A percentile compares a stretch with the other conserved stretches of the same genome.
Conservation (phyloP, 2,797 vertebrate species). For the Buceros bicornis region DNA sequence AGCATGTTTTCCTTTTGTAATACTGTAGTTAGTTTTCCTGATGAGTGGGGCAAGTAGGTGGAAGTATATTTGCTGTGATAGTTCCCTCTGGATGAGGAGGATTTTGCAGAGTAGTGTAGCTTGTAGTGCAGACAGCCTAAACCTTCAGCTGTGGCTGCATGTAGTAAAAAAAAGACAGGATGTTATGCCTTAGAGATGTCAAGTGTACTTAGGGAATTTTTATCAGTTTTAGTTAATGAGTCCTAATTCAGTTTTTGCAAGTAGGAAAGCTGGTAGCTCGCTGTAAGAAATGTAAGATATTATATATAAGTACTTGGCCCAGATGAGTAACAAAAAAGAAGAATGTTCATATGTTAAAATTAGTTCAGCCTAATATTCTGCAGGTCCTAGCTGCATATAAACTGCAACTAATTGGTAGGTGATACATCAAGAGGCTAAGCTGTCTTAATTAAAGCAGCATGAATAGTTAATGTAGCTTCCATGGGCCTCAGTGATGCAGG, state of each 20-base stretch:
- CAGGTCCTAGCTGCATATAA: not conserved
- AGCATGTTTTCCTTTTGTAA: not conserved
- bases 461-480: not conserved
- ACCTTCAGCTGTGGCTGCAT: not conserved
- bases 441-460: not conserved
- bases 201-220: not conserved
- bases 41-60: not conserved
- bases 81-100: not conserved
- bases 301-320: not conserved
- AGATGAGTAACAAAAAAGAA: not conserved
- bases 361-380: not conserved
- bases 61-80: not conserved
- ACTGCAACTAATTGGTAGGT: accelerated
- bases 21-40: not conserved
- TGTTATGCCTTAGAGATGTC: not conserved
- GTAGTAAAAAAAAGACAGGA: not conserved
- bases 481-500: not conserved
- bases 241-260: not conserved
- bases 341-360: not conserved
- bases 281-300: not conserved
- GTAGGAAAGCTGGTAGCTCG: not conserved
- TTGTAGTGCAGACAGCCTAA: not conserved
- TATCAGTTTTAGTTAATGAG: not conserved
- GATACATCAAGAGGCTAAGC: not conserved
- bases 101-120: not conserved